Percentiles rank a stretch among this genome's conserved stretches.
These are phyloP conservation scores for Drosophila phalerata DNA, from an alignment of 2,888 invertebrate species.

Conservation along the genomic window DNA sequence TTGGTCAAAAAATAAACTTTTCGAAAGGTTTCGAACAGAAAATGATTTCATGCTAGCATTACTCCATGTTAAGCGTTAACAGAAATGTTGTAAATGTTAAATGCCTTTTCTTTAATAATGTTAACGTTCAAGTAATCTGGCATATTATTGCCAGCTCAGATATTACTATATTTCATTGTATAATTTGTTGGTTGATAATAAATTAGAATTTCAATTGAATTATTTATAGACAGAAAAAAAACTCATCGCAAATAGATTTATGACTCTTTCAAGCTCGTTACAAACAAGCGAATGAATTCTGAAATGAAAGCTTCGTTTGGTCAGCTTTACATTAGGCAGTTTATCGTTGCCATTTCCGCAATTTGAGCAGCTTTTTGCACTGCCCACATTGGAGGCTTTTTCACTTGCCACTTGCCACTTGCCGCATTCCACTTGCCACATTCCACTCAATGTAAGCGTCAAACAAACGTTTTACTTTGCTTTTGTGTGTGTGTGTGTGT, in stretches of 20 bases:
- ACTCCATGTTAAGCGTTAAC: background rate
- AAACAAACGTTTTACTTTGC: conserved; percentile 65
- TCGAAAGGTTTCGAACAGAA: no score
- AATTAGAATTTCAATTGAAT: background rate
- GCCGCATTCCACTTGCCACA: conserved; percentile 27
- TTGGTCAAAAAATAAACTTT: no score
- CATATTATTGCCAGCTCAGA: background rate
- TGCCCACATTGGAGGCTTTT: conserved; percentile 20
- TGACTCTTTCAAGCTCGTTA: conserved; percentile 4
- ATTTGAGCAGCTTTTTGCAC: conserved; percentile 32
- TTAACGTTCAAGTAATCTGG: background rate
- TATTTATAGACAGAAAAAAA: conserved; percentile 5
- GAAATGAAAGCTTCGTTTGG: conserved; percentile 34
- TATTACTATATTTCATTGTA: background rate
- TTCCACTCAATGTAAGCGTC: conserved; percentile 79
- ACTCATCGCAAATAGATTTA: conserved; percentile 23
- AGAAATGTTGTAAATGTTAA: background rate
- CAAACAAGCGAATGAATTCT: conserved; percentile 10
- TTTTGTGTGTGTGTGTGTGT: conserved; percentile 56
- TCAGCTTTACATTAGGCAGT: conserved; percentile 42
- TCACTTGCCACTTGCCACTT: conserved; percentile 66
- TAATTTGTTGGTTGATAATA: background rate
- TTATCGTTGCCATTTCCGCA: conserved; percentile 25
- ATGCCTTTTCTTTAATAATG: background rate
- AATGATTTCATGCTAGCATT: background rate